Evolutionary conservation across 1,140 invertebrate genomes (phyloP), one percentile per base, ranked within the genome.

Genomic region (Ectropis grisescens): DNA sequence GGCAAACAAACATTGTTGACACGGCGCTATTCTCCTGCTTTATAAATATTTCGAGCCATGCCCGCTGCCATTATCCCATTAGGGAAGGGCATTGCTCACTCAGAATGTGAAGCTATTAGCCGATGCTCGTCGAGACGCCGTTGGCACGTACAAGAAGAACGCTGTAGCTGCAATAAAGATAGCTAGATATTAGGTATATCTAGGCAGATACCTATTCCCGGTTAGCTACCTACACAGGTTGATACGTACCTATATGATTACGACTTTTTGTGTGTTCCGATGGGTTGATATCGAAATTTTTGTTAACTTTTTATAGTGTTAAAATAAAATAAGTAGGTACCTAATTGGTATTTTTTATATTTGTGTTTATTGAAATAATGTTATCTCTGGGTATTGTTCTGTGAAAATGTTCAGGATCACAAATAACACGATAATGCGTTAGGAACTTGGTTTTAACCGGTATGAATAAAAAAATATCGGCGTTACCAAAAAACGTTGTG

Each of bases 11-110:
- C 50, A 58, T 57, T 78, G 70, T 80, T 68, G 69, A 76, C 70
- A 76, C 53, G 67, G 39, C 37, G 57, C 58, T 56, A 65, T 74
- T 74, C 60, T 47, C 44, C 47, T 56, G 61, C 64, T 76, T 75
- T 80, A 75, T 72, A 79, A 72, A 76, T 79, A 72, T 76, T 76
- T 69, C 62, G 54, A 69, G 55, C 54, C 57, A 49, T 29, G 51
- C 47, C 58, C 54, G 46, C 6, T 58, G 64, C 58, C 60, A 74
- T 78, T 78, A 80, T 76, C 64, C 72, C 70, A 78, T 80, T 78
- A 74, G 51, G 65, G 56, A 60, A 69, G n/a, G n/a, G n/a, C n/a
- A n/a, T n/a, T n/a, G n/a, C 58, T 75, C 61, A 66, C 59, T 62
- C 53, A 69, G 60, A 58, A 64, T 58, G 57, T 58, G 50, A 55